These are phyloP conservation scores for Hydrophis major DNA, from an alignment of 2,797 vertebrate genomes.

Conservation along the genomic window DNA sequence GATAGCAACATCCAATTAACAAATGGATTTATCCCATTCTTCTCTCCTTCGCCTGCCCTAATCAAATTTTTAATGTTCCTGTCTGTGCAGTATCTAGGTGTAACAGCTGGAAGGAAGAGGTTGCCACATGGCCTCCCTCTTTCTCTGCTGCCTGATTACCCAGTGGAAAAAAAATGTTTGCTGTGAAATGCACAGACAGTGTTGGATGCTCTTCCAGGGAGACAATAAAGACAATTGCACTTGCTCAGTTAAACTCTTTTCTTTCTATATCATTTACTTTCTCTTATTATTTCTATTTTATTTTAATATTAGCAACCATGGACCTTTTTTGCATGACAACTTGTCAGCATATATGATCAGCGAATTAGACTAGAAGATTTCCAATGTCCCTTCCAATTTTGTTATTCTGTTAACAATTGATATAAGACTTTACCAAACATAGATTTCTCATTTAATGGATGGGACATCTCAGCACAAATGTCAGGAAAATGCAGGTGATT, in stretches of 20 bases:
- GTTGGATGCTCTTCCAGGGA: slow-evolving; percentile 21
- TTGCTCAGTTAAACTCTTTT: neutral
- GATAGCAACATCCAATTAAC: slow-evolving; percentile 1
- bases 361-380: neutral
- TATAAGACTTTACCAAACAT: neutral
- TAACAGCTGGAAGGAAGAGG: neutral
- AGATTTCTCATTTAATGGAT: neutral
- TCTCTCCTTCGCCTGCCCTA: slow-evolving; percentile 9
- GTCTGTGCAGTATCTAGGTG: fast-evolving
- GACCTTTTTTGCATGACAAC: neutral
- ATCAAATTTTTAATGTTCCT: neutral
- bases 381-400: neutral
- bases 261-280: neutral
- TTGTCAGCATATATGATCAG: neutral
- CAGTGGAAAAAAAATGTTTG: slow-evolving; percentile 29
- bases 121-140: slow-evolving; percentile 7
- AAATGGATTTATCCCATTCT: fast-evolving
- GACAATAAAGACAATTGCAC: slow-evolving; percentile 26
- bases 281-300: neutral
- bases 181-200: slow-evolving; percentile 31
- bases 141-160: slow-evolving; percentile 52
- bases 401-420: neutral
- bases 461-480: neutral
- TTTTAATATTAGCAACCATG: neutral
- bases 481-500: neutral